Conservation (phyloP, 2,888 invertebrate genomes). For the Bibio marci region DNA sequence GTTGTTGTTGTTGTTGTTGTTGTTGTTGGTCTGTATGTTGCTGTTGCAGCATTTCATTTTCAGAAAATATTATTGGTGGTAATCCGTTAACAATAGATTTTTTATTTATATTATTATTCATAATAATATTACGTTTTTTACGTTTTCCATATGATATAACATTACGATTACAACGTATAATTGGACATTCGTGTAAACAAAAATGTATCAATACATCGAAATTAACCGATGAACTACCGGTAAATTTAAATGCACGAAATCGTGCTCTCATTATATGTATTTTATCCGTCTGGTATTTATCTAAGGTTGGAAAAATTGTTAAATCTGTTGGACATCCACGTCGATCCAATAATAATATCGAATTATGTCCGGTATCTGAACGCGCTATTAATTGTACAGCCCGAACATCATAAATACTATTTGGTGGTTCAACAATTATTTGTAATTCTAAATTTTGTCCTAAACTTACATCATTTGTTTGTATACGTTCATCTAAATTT, state of each 20-base stretch:
- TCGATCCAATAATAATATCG: slow-evolving; percentile 55
- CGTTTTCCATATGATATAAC: slow-evolving; percentile 2
- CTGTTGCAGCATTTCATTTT: too few relatives aligned
- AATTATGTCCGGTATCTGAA: slow-evolving; percentile 47
- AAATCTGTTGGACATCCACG: slow-evolving; percentile 64
- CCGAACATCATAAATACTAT: slow-evolving; percentile 42
- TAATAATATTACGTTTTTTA: slow-evolving; percentile 10
- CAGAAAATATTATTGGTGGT: slow-evolving; percentile 14
- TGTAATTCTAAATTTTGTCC: slow-evolving; percentile 48
- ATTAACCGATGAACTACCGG: slow-evolving; percentile 62
- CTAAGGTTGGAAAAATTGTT: slow-evolving; percentile 33
- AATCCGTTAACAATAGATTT: too few relatives aligned
- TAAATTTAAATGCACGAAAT: slow-evolving; percentile 77
- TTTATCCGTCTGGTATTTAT: slow-evolving; percentile 22
- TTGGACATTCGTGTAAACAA: slow-evolving; percentile 51
- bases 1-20: slow-evolving; percentile 12
- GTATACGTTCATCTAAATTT: slow-evolving; percentile 35
- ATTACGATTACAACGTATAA: slow-evolving; percentile 32
- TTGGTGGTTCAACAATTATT: slow-evolving; percentile 38
- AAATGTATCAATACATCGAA: slow-evolving; percentile 71
- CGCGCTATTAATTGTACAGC: slow-evolving; percentile 67
- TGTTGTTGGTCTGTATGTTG: too few relatives aligned
- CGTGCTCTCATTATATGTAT: slow-evolving; percentile 35
- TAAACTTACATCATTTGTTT: slow-evolving; percentile 45
- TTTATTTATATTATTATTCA: slow-evolving; percentile 15